Percentiles rank a stretch among this genome's conserved stretches.
These are phyloP conservation scores for Rhodinocichla rosea DNA, from an alignment of 2,113 vertebrate species.

Conservation along the genomic window DNA sequence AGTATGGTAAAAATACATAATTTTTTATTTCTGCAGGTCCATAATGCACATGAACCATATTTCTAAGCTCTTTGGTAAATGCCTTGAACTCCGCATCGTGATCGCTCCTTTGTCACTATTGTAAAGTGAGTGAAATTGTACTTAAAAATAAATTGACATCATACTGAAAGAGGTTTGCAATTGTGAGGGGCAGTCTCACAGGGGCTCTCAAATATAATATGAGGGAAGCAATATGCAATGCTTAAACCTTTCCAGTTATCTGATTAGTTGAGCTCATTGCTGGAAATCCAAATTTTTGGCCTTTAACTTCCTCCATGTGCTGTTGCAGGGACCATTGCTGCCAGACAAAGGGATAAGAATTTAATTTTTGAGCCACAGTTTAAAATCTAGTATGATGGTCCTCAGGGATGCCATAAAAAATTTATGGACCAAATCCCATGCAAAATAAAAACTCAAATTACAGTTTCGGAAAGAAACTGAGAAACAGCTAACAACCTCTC, in stretches of 20 bases:
- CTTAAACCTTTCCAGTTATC: background rate
- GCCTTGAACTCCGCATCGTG: fast-evolving
- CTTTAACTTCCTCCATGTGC: background rate
- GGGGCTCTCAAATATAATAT: background rate
- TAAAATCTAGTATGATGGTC: background rate
- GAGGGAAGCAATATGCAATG: background rate
- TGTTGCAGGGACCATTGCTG: background rate
- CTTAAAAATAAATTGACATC: background rate
- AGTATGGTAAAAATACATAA: background rate
- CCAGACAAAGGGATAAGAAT: background rate
- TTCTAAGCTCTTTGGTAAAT: background rate
- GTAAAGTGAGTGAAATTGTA: background rate
- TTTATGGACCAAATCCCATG: background rate
- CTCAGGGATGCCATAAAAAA: background rate
- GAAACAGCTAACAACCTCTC: background rate
- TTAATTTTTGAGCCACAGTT: background rate
- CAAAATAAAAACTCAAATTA: background rate
- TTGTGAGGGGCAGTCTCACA: background rate
- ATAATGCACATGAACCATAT: background rate
- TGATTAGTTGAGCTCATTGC: background rate
- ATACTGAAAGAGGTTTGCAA: background rate
- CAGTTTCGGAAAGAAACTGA: background rate
- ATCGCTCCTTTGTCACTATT: background rate
- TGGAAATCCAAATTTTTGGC: background rate
- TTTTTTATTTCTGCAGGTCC: background rate